Evolutionary conservation across 2,797 vertebrate genomes (phyloP).

Genomic region (Netta rufina): DNA sequence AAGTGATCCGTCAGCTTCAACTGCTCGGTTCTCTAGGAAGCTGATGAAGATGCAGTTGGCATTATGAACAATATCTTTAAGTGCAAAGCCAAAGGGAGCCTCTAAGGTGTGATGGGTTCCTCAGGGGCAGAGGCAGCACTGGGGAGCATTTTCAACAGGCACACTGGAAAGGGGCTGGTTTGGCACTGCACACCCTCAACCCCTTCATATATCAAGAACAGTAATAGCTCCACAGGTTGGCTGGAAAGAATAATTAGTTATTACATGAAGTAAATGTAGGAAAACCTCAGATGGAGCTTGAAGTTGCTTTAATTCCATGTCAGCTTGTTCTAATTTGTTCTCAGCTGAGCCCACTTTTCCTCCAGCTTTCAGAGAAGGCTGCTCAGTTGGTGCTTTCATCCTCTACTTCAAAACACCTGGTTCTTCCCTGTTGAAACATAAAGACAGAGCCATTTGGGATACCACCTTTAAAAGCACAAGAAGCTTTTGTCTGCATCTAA

Average conservation of each 20-base stretch:
- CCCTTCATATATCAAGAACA: neutral
- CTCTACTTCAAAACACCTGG: neutral
- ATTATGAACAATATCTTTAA: neutral
- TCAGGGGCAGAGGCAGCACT: accelerated
- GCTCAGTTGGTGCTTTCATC: neutral
- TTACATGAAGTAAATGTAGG: neutral
- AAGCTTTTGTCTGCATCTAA: neutral
- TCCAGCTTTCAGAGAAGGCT: neutral
- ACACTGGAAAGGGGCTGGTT: neutral
- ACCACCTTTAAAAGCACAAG: neutral
- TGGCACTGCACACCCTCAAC: neutral
- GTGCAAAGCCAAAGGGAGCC: neutral
- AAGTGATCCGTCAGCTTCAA: neutral
- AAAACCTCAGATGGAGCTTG: neutral
- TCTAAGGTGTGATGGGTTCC: neutral
- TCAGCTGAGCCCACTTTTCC: neutral
- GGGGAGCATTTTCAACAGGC: neutral
- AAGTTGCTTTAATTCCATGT: neutral
- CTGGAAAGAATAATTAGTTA: neutral
- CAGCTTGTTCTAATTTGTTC: neutral
- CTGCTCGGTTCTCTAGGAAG: neutral
- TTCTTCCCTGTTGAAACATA: neutral
- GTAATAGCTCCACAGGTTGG: neutral
- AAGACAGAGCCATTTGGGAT: neutral
- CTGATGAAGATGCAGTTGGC: neutral